Conservation (phyloP, 92 coral and sea anemone species). For the Isaurus tuberculatus region DNA sequence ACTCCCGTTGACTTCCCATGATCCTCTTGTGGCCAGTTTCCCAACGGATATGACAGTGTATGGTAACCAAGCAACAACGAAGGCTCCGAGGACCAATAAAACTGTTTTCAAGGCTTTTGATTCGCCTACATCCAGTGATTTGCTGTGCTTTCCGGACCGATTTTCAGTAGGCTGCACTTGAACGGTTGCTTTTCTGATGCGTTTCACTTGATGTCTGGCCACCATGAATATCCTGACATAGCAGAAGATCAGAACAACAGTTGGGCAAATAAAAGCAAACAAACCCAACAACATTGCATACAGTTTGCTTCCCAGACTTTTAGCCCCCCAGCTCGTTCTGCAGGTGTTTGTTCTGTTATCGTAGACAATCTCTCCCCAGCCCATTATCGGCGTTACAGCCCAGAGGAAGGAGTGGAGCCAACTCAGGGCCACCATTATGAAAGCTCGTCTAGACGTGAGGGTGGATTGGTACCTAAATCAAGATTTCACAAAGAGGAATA, state of each 20-base stretch:
- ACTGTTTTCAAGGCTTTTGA: constrained; percentile 73
- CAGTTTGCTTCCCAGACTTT: constrained; percentile 62
- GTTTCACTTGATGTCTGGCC: constrained; percentile 71
- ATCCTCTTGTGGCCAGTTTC: constrained; percentile 58
- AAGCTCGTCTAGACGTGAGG: constrained; percentile 70
- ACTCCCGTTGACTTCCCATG: constrained; percentile 61
- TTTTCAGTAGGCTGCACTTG: constrained; percentile 25
- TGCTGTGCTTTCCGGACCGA: constrained; percentile 22
- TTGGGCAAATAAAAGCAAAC: constrained; percentile 66
- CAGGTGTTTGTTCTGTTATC: constrained; percentile 78
- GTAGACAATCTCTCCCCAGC: constrained; percentile 84
- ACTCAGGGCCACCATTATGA: constrained; percentile 58
- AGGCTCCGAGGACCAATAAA: constrained; percentile 77
- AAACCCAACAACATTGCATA: constrained; percentile 70
- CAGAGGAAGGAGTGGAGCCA: constrained; percentile 87
- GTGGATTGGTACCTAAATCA: constrained; percentile 72
- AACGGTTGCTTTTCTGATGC: constrained; percentile 70
- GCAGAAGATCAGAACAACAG: constrained; percentile 66
- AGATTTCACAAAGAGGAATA: background rate
- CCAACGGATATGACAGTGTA: constrained; percentile 72
- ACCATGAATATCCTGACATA: constrained; percentile 71
- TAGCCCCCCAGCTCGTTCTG: constrained; percentile 85
- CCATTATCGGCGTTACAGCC: constrained; percentile 80
- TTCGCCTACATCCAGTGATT: constrained; percentile 55
- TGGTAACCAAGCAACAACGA: constrained; percentile 85